These are phyloP conservation scores for Gibbula magus DNA, from an alignment of 2,888 invertebrate genomes.

Conservation along the genomic window DNA sequence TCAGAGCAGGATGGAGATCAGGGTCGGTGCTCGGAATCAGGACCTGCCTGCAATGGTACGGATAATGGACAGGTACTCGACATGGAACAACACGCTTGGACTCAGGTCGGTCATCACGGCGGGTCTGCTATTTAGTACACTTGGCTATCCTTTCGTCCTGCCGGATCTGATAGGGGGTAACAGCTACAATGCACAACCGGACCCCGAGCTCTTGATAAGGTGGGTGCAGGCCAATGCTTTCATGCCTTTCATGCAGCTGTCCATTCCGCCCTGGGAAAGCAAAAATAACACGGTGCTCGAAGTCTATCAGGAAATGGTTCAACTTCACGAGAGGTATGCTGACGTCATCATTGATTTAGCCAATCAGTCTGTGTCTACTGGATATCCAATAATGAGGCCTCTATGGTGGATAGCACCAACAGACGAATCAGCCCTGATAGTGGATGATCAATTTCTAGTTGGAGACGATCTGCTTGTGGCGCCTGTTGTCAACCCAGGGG, in stretches of 20 bases:
- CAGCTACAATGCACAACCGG: slow-evolving; percentile 59
- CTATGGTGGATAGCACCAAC: slow-evolving; percentile 90
- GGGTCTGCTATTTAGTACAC: slow-evolving; percentile 76
- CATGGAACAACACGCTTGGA: slow-evolving; percentile 88
- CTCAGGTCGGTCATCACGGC: slow-evolving; percentile 87
- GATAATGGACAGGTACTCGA: slow-evolving; percentile 89
- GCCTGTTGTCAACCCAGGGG: slow-evolving; percentile 68
- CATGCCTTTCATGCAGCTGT: slow-evolving; percentile 92
- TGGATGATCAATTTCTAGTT: slow-evolving; percentile 81
- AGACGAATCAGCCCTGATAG: slow-evolving; percentile 85
- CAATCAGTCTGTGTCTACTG: slow-evolving; percentile 53
- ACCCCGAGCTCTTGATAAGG: slow-evolving; percentile 80
- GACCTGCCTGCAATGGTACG: slow-evolving; percentile 86
- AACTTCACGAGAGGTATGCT: slow-evolving; percentile 57
- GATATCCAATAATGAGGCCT: slow-evolving; percentile 90
- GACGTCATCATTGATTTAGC: slow-evolving; percentile 59
- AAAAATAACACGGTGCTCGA: slow-evolving; percentile 76
- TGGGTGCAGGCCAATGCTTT: slow-evolving; percentile 93
- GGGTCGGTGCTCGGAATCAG: slow-evolving; percentile 88
- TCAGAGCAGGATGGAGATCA: slow-evolving; percentile 84
- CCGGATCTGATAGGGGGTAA: slow-evolving; percentile 85
- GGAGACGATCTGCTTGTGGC: slow-evolving; percentile 71
- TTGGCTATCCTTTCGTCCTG: slow-evolving; percentile 88
- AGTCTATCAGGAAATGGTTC: slow-evolving; percentile 52
- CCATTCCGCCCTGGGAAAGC: slow-evolving; percentile 77